These are phyloP conservation scores for Oryctolagus cuniculus DNA, from an alignment of 2,113 vertebrate genomes.

Conservation along the genomic window DNA sequence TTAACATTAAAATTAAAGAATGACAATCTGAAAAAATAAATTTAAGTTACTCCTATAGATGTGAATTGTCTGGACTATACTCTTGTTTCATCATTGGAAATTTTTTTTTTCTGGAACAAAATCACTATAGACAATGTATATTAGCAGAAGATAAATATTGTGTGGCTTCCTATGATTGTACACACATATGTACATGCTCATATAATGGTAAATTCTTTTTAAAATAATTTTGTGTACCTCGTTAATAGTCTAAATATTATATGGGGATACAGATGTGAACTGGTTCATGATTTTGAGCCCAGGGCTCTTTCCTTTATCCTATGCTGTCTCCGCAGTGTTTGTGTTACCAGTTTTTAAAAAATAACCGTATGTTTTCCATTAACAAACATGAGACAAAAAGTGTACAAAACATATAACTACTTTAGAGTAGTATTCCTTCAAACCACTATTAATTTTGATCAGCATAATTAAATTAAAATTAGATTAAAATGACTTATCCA, in stretches of 20 bases:
- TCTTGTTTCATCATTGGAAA: not conserved
- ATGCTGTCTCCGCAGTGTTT: not conserved
- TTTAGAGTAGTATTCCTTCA: not conserved
- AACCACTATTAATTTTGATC: conserved; percentile 26
- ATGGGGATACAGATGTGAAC: not conserved
- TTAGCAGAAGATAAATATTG: not conserved
- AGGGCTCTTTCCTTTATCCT: not conserved
- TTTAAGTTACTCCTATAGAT: not conserved
- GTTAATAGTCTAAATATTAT: not conserved
- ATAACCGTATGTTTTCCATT: conserved; percentile 44
- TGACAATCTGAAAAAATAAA: not conserved
- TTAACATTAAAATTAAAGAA: not conserved
- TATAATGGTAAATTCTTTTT: not conserved
- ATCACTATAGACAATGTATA: not conserved
- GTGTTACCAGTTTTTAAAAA: conserved; percentile 2
- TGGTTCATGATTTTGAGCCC: not conserved
- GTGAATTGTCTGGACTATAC: not conserved
- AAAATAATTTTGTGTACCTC: not conserved
- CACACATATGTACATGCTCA: not conserved
- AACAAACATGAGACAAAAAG: conserved; percentile 18
- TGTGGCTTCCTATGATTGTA: not conserved
- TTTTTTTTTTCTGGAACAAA: not conserved
- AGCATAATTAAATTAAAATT: conserved; percentile 43
- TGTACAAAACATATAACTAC: not conserved
- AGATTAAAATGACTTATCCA: not conserved